phyloP scores from a whole-genome alignment of 2,797 vertebrate species.

The Melanotaenia maccullochi region DNA sequence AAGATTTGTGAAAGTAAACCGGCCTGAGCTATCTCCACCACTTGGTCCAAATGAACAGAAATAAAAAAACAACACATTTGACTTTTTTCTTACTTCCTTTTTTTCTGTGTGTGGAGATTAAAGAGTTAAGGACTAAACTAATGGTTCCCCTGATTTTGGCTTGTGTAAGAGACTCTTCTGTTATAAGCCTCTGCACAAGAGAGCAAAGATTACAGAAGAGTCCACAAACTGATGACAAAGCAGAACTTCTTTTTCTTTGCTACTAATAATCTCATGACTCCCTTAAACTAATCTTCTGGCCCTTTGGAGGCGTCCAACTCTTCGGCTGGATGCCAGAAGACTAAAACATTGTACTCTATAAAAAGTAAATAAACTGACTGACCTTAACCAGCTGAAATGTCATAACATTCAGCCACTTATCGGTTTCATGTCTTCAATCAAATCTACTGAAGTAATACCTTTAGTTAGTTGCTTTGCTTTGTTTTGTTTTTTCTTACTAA shows the following conservation, averaged over 20 bases:
- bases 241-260: not conserved
- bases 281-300: not conserved
- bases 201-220: conserved; percentile 4
- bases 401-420: not conserved
- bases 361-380: not conserved
- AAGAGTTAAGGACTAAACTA: conserved; percentile 4
- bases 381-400: not conserved
- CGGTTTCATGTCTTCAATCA: too few relatives aligned
- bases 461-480: too few relatives aligned
- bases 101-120: not conserved
- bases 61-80: too few relatives aligned
- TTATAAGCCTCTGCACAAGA: conserved; percentile 3
- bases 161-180: not conserved
- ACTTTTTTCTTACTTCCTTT: too few relatives aligned
- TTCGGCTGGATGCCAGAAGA: not conserved
- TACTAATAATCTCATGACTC: conserved; percentile 5
- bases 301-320: not conserved
- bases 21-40: too few relatives aligned
- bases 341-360: not conserved
- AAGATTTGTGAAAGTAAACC: too few relatives aligned
- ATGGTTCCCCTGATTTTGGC: not conserved
- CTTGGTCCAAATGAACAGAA: too few relatives aligned
- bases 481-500: too few relatives aligned
- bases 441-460: too few relatives aligned
- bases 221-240: not conserved